phyloP scores from a whole-genome alignment of 2,797 vertebrate genomes.

The Halcyon leucocephala region DNA sequence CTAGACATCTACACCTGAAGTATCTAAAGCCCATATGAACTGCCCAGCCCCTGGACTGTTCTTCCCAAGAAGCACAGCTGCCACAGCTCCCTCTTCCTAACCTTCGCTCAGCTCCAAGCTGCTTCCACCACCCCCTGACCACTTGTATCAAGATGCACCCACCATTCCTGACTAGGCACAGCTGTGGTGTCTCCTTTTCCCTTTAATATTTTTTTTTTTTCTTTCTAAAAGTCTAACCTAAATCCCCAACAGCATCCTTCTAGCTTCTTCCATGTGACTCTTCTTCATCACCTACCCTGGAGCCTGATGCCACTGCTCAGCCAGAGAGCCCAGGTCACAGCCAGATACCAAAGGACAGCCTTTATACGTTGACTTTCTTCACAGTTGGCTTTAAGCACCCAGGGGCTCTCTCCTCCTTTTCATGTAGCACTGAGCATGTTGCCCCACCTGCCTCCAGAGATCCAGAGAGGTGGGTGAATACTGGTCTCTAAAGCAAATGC shows the following conservation, averaged over 20 bases:
- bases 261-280: background rate
- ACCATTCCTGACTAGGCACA: background rate
- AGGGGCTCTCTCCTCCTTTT: background rate
- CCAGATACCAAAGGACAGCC: background rate
- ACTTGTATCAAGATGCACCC: background rate
- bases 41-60: background rate
- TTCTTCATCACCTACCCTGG: background rate
- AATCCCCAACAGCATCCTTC: background rate
- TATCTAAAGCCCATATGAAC: background rate
- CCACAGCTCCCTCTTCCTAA: background rate
- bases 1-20: background rate
- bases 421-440: rapidly evolving
- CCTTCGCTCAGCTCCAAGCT: background rate
- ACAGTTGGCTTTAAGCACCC: background rate
- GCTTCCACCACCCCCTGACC: background rate
- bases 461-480: rapidly evolving
- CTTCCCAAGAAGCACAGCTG: too few relatives aligned
- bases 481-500: rapidly evolving
- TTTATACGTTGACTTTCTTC: background rate
- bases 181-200: background rate
- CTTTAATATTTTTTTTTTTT: background rate
- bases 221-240: background rate
- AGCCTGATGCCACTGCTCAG: background rate
- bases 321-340: background rate
- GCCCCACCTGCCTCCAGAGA: background rate